Base-by-base conservation (phyloP, 1,140 invertebrate genomes). In the Euura lappo region DNA sequence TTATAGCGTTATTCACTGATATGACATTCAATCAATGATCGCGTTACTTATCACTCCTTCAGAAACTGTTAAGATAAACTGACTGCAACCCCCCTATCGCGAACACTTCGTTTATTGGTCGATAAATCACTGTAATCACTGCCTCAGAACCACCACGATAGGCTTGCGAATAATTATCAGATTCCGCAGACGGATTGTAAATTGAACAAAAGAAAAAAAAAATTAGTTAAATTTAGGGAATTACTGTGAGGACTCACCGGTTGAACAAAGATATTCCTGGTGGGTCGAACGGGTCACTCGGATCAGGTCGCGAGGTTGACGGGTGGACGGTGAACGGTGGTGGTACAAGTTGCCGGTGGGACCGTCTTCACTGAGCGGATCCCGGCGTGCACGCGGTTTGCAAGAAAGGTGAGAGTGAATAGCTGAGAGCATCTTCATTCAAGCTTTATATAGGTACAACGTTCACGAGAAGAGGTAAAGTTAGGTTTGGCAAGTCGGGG, bases 381-480 rank as follows among this genome's bases (percentile, higher is more conserved):
- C 78, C 74, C 71, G 68, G 76, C 45, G 79, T 76, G 77, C 74
- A 75, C 80, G 75, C 75, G 78, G 79, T 84, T 83, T 68, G 44
- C 79, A 79, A 84, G 82, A 84, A 84, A 83, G 81, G 82, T 84
- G 81, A 84, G 82, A 83, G 87, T 84, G 87, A 88, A 88, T 87
- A 87, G 82, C 86, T 83, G 80, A 80, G 82, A 88, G 84, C 86
- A 88, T 87, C 86, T 88, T 87, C 86, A 86, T 86, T 86, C 82
- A 82, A 85, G 84, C 86, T 88, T 88, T 88, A 88, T 87, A 88
- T 88, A 87, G 85, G 80, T 85, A 86, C 51, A 60, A 11, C 51
- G 51, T 60, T n/a, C 51, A n/a, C 13, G 4, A n/a, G 4, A n/a
- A 11, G 51, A 28, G 28, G 28, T 28, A 28, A 60, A 60, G 51